phyloP scores from a whole-genome alignment of 2,113 vertebrate species.

The Platanista minor region DNA sequence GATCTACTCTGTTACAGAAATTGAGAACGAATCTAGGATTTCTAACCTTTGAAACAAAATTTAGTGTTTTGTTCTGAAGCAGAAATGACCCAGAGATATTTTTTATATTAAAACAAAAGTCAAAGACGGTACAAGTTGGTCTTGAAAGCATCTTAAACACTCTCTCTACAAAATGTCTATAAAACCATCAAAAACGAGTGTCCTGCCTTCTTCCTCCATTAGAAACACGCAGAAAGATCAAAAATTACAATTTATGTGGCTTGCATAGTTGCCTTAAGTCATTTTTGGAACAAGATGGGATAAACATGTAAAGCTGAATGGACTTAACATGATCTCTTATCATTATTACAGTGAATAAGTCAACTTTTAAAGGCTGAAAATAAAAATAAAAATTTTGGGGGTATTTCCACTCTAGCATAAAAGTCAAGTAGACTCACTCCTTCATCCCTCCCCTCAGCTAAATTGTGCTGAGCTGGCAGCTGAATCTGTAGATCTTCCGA shows the following conservation, averaged over 20 bases:
- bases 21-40: background rate
- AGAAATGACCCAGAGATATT: background rate
- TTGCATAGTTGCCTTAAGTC: background rate
- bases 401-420: background rate
- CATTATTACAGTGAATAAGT: background rate
- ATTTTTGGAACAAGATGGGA: background rate
- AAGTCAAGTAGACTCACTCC: background rate
- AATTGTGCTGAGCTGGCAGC: background rate
- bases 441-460: background rate
- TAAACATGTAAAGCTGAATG: background rate
- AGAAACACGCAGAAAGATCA: background rate
- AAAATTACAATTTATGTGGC: background rate
- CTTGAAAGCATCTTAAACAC: background rate
- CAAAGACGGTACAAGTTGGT: background rate
- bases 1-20: background rate
- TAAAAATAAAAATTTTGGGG: background rate
- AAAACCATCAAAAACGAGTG: background rate
- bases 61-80: background rate
- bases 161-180: background rate
- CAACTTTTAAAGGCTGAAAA: background rate
- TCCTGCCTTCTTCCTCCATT: background rate
- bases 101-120: background rate
- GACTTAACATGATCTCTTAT: background rate
- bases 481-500: background rate
- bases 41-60: background rate